Percentiles rank a stretch among this genome's conserved stretches.
Conservation (phyloP, 2,888 invertebrate genomes). For the Brachylomia viminalis region DNA sequence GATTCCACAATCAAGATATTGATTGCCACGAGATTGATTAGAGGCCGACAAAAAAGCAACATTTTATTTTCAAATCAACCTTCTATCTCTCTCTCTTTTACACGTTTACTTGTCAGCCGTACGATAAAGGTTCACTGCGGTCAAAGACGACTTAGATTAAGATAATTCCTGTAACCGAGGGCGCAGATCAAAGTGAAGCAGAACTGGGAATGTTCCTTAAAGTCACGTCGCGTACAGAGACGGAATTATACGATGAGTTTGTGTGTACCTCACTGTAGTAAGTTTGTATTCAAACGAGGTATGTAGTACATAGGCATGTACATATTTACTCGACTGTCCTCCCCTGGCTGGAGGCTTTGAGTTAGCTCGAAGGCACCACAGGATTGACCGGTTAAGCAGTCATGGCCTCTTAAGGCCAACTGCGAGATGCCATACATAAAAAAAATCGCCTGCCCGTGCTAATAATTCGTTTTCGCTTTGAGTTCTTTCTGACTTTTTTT, state of each 20-base stretch:
- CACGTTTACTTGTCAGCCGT: slow-evolving; percentile 12
- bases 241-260: slow-evolving; percentile 16
- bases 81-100: neutral
- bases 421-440: too few relatives aligned
- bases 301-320: slow-evolving; percentile 7
- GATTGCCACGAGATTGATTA: neutral
- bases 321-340: too few relatives aligned
- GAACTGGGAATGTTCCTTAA: slow-evolving; percentile 24
- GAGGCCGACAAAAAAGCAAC: neutral
- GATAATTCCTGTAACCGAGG: slow-evolving; percentile 39
- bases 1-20: neutral
- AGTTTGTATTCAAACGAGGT: neutral
- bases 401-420: too few relatives aligned
- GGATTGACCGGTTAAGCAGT: too few relatives aligned
- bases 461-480: too few relatives aligned
- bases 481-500: too few relatives aligned
- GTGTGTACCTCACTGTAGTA: neutral
- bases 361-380: too few relatives aligned
- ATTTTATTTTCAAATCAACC: slow-evolving; percentile 19
- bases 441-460: too few relatives aligned
- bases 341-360: too few relatives aligned
- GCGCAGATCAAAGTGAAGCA: slow-evolving; percentile 45
- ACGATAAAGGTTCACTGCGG: slow-evolving; percentile 39
- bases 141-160: slow-evolving; percentile 48
- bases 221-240: slow-evolving; percentile 19